Evolutionary conservation across 2,888 invertebrate genomes (phyloP), one percentile per base, ranked within the genome.

Genomic region (Pristionchus japonicus): DNA sequence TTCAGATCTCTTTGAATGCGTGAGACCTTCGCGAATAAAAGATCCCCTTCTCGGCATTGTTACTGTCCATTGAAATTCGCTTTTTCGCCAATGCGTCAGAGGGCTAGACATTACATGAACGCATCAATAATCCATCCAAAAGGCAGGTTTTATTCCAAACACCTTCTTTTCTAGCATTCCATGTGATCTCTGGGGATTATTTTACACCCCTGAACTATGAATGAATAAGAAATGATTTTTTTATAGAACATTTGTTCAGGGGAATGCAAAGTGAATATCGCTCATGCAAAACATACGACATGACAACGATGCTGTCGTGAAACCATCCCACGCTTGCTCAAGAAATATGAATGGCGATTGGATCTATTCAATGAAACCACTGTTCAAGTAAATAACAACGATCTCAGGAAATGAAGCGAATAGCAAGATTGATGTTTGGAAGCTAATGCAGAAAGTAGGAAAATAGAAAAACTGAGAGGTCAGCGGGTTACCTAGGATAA

Each of bases 1-100:
- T 67, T 67, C 64, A 67, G 64, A 67, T 67, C 64, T 34, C 64
- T 67, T 67, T 27, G 64, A 67, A 67, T 67, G 27, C 27, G 64
- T 67, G 64, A 67, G 64, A 15, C 34, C 64, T 64, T 34, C 31
- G 34, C 27, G 31, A 67, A 67, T 27, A 57, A 67, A 67, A 67
- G 64, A 67, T 13, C 64, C 31, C 64, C 64, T 31, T 57, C 57
- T 57, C 57, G 57, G 57, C 57, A n/a, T 57, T 57, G 57, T 57
- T 57, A 57, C 57, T n/a, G 57, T 9, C 57, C n/a, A 57, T 57
- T n/a, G 23, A n/a, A 20, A 57, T 57, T 23, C 23, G 57, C 4
- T 9, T 57, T n/a, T 57, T 23, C 57, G 23, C 3, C 57, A 23
- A 57, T 57, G 57, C 57, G 57, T 57, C 57, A 57, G n/a, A 57